Evolutionary conservation across 64 coral and sea anemone genomes (phyloP), one percentile per base, ranked within the genome.

Genomic region (Dendronephthya gigantea): DNA sequence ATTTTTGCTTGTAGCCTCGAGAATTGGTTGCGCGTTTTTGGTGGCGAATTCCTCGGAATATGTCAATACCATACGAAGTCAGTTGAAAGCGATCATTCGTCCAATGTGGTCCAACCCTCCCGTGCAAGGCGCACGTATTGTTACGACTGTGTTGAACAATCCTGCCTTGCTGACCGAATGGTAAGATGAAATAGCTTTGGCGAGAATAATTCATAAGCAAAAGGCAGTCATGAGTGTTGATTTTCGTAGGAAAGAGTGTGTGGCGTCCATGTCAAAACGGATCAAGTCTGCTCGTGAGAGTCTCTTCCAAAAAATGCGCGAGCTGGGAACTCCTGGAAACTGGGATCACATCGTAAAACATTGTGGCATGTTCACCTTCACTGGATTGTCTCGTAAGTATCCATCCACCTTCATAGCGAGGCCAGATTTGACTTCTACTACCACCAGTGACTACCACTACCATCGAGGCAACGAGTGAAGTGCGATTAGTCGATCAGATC

Each of bases 61-160:
- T 36, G 87, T 89, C 45, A 88, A 97, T 50, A 40, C 65, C 12
- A 85, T 97, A 27, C 89, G 91, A 15, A 93, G 91, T 39, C 94
- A 97, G 36, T 48, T 97, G 48, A 97, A 93, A 36, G 91, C 86
- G 41, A 90, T 97, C 9, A 91, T 93, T 55, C 89, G 94, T 33
- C 91, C 91, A 27, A 91, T 97, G 94, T 97, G 89, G 89, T 97
- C 94, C 7, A 97, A 97, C 85, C 94, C 94, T 82, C 94, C 94
- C 19, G 90, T 93, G 35, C 89, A 97, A 55, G 94, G 94, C 9
- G 94, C 94, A 2, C 84, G 94, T 16, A 97, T 97, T 79, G 89
- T 97, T 6, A 87, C 94, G 17, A 93, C 94, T 16, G 74, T 91
- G 14, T 84, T 97, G 25, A 89, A 89, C 43, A 93, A 93, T 40